These are phyloP conservation scores for Actenoides hombroni DNA, from an alignment of 2,113 vertebrate species.

Conservation along the genomic window DNA sequence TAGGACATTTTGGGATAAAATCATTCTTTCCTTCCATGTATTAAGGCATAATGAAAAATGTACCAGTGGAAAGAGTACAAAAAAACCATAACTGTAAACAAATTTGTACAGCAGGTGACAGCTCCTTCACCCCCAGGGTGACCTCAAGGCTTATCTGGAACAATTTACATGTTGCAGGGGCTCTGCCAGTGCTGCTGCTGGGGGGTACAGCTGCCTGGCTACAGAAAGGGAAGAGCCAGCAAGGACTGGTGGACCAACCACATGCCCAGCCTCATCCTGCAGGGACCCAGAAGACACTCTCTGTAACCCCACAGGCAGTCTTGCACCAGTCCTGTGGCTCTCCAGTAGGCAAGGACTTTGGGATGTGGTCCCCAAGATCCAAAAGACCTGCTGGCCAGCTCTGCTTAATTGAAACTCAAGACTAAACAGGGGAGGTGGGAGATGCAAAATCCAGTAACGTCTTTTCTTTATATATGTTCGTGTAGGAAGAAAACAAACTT, in stretches of 20 bases:
- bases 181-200: not conserved
- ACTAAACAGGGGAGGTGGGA: not conserved
- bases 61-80: not conserved
- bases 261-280: not conserved
- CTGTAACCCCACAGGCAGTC: not conserved
- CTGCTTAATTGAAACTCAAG: not conserved
- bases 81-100: not conserved
- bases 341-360: not conserved
- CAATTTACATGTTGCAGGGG: not conserved
- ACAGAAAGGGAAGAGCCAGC: not conserved
- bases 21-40: accelerated
- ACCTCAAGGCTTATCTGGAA: not conserved
- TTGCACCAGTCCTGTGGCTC: not conserved
- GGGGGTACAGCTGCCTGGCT: not conserved
- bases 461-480: not conserved
- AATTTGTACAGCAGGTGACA: not conserved
- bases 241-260: not conserved
- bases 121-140: not conserved
- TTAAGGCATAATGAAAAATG: not conserved
- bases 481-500: not conserved
- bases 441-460: not conserved
- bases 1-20: not conserved
- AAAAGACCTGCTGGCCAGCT: not conserved
- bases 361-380: not conserved
- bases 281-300: not conserved